These are phyloP conservation scores for Sebastes steindachneri DNA, from an alignment of 2,797 vertebrate species.

Conservation along the genomic window DNA sequence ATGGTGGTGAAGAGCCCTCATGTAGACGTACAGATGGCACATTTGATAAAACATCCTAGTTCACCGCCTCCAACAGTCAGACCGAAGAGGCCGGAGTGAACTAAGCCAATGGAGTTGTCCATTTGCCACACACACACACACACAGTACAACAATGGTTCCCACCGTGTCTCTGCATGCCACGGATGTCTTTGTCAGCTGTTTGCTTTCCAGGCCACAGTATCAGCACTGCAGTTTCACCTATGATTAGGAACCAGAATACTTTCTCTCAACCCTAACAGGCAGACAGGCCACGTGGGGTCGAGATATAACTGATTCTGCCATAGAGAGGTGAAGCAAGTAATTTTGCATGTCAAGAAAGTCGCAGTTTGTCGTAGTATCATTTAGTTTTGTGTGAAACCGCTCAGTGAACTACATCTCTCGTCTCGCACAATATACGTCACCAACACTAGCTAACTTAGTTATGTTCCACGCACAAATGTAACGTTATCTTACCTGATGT, in stretches of 20 bases:
- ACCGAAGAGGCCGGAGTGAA: not conserved
- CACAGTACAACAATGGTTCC: constrained; percentile 41
- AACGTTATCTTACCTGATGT: too few species aligned
- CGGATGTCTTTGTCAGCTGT: constrained; percentile 72
- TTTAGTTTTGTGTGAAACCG: too few species aligned
- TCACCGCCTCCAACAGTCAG: not conserved
- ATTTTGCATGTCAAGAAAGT: too few species aligned
- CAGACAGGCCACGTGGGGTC: not conserved
- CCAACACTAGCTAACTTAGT: too few species aligned
- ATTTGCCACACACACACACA: constrained; percentile 12
- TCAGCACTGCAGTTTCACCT: constrained; percentile 48
- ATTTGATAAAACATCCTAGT: constrained; percentile 45
- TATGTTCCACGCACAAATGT: too few species aligned
- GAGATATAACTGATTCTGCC: not conserved
- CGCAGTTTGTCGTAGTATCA: too few species aligned
- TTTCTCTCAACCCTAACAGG: constrained; percentile 12
- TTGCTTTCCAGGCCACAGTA: constrained; percentile 61
- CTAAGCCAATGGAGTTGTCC: constrained; percentile 24
- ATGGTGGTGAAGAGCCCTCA: constrained; percentile 54
- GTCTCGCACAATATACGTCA: too few species aligned
- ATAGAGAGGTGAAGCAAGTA: not conserved
- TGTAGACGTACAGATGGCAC: constrained; percentile 64
- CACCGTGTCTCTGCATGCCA: constrained; percentile 53
- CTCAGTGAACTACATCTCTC: too few species aligned
- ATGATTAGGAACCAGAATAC: constrained; percentile 51